Evolutionary conservation across 2,797 vertebrate genomes (phyloP), one percentile per base, ranked within the genome.

Genomic region (Bradypus variegatus): DNA sequence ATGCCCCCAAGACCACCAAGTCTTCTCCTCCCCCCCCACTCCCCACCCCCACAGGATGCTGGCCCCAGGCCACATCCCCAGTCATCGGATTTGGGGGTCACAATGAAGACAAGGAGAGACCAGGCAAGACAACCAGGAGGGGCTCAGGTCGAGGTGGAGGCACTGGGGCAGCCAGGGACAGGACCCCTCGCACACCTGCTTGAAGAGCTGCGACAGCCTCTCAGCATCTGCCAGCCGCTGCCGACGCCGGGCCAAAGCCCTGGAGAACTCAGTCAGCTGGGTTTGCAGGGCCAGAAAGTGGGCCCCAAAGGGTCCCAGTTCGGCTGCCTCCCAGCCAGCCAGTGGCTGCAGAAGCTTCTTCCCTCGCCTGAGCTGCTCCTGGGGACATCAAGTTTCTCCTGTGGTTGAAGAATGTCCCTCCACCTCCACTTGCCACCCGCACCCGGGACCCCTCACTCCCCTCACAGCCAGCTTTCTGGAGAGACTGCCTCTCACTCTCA

Each of bases 241-340:
- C 55, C 98, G 98, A 1, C 96, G 97, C 72, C 97, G 96, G 79
- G 97, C 97, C 91, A 99, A 97, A 2, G 98, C 96, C 91, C 97
- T 97, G 15, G 98, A 98, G 97, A 99, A 99, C 19, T 98, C 97
- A 18, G 97, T 98, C 73, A 99, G 96, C 73, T 98, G 97, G 27
- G 97, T 96, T 96, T 94, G 97, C 87, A 98, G 98, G 1, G 94
- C 91, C 70, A 98, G 98, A 88, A 99, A 97, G 96, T 97, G 98
- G 78, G 95, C 93, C 94, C 97, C 97, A 38, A 97, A 97, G 41
- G 95, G 97, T 0, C 97, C 95, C 4, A 98, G 97, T 0, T 97
- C 97, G 48, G 98, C n/a, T 25, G 97, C 97, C 65, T 98, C 97
- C 97, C 98, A 98, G 33, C 92, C 96, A 82, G 98, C 97, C 92